Conservation (phyloP, 2,888 invertebrate species). For the Anthrax anthrax region DNA sequence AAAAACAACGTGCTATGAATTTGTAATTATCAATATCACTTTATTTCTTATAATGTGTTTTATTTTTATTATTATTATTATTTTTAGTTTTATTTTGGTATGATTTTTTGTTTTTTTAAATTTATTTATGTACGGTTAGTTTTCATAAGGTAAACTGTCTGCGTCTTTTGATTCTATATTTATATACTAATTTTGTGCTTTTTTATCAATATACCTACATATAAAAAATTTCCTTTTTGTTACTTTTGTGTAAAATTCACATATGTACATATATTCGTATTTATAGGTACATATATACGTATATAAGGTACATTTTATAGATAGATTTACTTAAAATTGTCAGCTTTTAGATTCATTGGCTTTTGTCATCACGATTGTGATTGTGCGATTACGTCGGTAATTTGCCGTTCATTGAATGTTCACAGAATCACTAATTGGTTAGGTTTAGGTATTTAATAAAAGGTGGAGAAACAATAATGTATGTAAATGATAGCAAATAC, state of each 20-base stretch:
- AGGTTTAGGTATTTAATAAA: too few species aligned
- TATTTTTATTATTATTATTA: neutral
- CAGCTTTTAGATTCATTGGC: conserved; percentile 2
- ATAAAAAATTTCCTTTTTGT: too few species aligned
- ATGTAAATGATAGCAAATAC: too few species aligned
- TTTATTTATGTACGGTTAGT: neutral
- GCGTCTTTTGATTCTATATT: neutral
- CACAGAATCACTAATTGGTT: conserved; percentile 11
- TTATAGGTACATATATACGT: too few species aligned
- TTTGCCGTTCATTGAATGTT: conserved; percentile 12
- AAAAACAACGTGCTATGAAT: conserved; percentile 9
- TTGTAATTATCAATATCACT: conserved; percentile 7
- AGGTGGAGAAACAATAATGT: neutral
- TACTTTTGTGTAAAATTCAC: too few species aligned
- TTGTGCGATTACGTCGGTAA: conserved; percentile 11
- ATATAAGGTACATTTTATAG: neutral
- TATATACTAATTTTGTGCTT: neutral
- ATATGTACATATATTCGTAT: too few species aligned
- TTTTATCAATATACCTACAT: too few species aligned
- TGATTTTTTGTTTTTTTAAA: neutral
- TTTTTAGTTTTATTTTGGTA: neutral
- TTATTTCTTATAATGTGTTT: neutral
- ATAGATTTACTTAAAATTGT: neutral
- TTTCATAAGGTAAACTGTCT: neutral
- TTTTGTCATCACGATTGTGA: conserved; percentile 9